Evolutionary conservation across 1,140 invertebrate species (phyloP).

Genomic region (Panagrolaimus sp.): DNA sequence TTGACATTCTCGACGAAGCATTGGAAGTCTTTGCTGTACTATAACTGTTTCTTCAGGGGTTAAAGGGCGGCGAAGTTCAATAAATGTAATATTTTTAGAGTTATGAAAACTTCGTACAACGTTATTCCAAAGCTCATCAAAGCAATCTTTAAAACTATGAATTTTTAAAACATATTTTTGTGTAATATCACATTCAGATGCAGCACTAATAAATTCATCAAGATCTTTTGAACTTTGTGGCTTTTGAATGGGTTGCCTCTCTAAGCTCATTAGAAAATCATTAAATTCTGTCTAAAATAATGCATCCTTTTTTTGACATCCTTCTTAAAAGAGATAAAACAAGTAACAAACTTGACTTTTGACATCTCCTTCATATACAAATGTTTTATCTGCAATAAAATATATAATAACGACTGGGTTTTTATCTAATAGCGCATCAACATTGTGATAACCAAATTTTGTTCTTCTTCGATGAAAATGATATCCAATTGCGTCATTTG

Average conservation of each 20-base stretch:
- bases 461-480: constrained; percentile 3
- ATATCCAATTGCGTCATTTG: background rate
- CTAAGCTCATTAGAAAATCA: constrained; percentile 4
- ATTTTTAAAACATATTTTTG: constrained; percentile 8
- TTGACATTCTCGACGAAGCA: background rate
- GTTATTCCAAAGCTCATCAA: constrained; percentile 5
- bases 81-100: constrained; percentile 2
- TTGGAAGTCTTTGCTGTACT: background rate
- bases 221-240: background rate
- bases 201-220: constrained; percentile 3
- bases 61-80: background rate
- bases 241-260: constrained; percentile 3
- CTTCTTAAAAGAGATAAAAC: background rate
- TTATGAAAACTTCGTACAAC: background rate
- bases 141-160: background rate
- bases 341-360: background rate
- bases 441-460: background rate
- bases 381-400: constrained; percentile 1
- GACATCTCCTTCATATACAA: background rate
- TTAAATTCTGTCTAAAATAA: background rate
- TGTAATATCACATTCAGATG: background rate
- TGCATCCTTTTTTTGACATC: no score
- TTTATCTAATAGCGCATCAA: background rate
- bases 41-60: constrained; percentile 7
- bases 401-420: background rate